Percentiles rank a stretch among this genome's conserved stretches.
Evolutionary conservation across 2,888 invertebrate genomes (phyloP).

Genomic region (Marasmarcha lunaedactyla): DNA sequence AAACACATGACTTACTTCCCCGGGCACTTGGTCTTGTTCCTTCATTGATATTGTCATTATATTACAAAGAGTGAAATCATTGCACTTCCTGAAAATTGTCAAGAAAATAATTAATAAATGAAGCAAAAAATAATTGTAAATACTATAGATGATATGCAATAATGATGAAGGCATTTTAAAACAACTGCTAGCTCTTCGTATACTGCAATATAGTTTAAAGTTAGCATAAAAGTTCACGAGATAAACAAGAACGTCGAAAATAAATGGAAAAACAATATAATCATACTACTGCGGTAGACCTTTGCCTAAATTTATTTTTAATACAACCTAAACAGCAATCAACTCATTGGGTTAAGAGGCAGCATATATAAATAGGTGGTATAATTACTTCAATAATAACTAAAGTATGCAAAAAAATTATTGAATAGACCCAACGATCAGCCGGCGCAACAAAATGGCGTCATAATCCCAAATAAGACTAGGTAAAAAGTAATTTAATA

Average conservation of each 20-base stretch:
- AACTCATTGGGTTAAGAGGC: too few species aligned
- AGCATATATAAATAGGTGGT: too few species aligned
- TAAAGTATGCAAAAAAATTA: slow-evolving; percentile 5
- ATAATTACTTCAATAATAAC: too few species aligned
- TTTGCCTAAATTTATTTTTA: not conserved
- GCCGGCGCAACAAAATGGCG: slow-evolving; percentile 71
- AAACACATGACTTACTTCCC: slow-evolving; percentile 41
- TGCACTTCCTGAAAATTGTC: slow-evolving; percentile 37
- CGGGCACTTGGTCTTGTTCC: slow-evolving; percentile 62
- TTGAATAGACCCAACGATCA: slow-evolving; percentile 30
- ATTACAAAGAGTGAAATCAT: slow-evolving; percentile 50
- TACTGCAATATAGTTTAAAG: too few species aligned
- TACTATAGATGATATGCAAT: too few species aligned
- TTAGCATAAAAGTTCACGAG: too few species aligned
- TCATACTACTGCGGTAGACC: not conserved
- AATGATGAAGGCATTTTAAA: too few species aligned
- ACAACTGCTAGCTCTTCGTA: too few species aligned
- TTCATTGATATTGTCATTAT: slow-evolving; percentile 69
- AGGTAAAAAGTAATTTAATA: slow-evolving; percentile 22
- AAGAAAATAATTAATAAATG: slow-evolving; percentile 2
- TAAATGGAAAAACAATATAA: too few species aligned
- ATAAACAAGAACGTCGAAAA: too few species aligned
- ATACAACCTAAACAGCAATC: too few species aligned
- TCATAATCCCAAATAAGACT: slow-evolving; percentile 58
- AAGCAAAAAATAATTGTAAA: too few species aligned